phyloP scores from a whole-genome alignment of 2,888 invertebrate genomes.

The Dicyrtoma fusca region DNA sequence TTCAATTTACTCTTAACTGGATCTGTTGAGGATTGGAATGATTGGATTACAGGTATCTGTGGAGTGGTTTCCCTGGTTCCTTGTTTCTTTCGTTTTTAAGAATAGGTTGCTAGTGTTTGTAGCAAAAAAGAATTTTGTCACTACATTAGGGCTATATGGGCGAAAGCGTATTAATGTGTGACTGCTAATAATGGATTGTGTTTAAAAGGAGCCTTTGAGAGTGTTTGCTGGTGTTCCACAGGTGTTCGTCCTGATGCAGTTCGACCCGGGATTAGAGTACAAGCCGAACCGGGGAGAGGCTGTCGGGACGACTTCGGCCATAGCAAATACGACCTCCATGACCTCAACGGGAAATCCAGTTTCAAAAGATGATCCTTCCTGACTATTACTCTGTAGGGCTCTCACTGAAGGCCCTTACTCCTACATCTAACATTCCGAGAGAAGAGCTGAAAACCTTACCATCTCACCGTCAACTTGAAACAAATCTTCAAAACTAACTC shows the following conservation, averaged over 20 bases:
- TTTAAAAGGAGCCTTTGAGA: no score
- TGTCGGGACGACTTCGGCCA: slow-evolving; percentile 61
- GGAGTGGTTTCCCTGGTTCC: no score
- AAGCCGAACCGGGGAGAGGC: slow-evolving; percentile 75
- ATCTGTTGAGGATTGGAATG: no score
- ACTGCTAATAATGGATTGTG: no score
- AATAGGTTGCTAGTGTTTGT: no score
- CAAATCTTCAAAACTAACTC: background rate
- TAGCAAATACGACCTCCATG: slow-evolving; percentile 43
- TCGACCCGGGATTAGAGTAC: slow-evolving; percentile 97
- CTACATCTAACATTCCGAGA: slow-evolving; percentile 69
- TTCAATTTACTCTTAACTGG: no score
- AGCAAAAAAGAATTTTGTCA: no score
- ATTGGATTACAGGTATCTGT: no score
- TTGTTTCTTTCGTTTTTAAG: no score
- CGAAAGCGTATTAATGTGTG: no score
- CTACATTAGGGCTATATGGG: no score
- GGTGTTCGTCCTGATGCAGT: slow-evolving; percentile 98
- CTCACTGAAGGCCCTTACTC: slow-evolving; percentile 95
- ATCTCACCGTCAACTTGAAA: background rate
- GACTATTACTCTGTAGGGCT: slow-evolving; percentile 99
- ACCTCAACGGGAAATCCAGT: slow-evolving; percentile 44
- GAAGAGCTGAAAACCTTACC: slow-evolving; percentile 11
- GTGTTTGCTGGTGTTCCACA: no score
- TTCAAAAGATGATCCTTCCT: slow-evolving; percentile 89